phyloP scores from a whole-genome alignment of 2,797 vertebrate genomes.

The Manis javanica region DNA sequence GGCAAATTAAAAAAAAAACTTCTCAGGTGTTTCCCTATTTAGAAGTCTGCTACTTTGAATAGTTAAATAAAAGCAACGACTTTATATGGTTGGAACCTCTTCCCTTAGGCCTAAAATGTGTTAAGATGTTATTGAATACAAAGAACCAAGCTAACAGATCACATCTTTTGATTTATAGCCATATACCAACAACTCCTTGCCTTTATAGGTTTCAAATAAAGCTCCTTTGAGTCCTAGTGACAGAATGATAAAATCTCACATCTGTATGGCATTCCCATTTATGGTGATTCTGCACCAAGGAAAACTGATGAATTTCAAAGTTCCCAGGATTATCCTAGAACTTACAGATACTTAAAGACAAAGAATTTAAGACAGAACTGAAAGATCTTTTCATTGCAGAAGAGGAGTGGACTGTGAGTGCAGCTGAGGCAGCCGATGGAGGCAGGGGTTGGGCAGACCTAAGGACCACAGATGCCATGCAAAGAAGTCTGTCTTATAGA shows the following conservation, averaged over 20 bases:
- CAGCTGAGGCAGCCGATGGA: background rate
- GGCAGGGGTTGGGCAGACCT: background rate
- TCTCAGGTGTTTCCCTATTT: background rate
- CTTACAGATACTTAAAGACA: background rate
- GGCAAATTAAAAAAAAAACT: background rate
- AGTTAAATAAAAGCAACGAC: background rate
- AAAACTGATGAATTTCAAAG: background rate
- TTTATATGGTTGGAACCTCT: background rate
- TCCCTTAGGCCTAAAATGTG: background rate
- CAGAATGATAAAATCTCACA: background rate
- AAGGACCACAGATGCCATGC: fast-evolving
- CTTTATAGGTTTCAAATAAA: constrained; percentile 35
- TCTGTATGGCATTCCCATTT: background rate
- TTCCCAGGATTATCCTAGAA: background rate
- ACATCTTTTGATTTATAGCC: background rate
- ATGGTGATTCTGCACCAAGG: background rate
- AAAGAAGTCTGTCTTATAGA: background rate
- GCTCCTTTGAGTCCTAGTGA: background rate
- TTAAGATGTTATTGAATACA: background rate
- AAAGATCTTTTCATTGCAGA: background rate
- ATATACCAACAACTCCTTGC: background rate
- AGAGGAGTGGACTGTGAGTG: background rate
- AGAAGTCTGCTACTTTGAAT: background rate
- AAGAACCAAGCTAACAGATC: background rate
- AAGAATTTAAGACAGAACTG: background rate